A percentile compares a stretch with the other conserved stretches of the same genome.
phyloP scores from a whole-genome alignment of 92 coral and sea anemone species.

The Zoanthus gigantus region DNA sequence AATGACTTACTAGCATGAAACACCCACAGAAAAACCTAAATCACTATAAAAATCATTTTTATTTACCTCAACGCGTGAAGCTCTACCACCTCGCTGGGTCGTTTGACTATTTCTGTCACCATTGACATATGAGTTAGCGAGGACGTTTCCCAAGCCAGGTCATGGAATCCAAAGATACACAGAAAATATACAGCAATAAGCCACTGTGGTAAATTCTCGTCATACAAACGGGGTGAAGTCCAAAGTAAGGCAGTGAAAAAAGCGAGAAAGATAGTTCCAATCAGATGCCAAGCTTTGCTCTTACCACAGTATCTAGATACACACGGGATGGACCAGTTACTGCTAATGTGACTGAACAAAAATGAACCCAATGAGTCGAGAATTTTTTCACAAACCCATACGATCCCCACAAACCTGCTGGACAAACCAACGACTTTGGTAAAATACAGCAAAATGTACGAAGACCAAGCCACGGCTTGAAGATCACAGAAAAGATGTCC shows the following conservation, averaged over 20 bases:
- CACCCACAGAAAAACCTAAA: not conserved
- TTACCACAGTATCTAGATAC: conserved; percentile 68
- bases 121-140: conserved; percentile 79
- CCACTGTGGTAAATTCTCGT: conserved; percentile 59
- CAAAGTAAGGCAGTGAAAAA: conserved; percentile 64
- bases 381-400: conserved; percentile 66
- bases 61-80: conserved; percentile 77
- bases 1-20: not conserved
- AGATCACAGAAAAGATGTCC: conserved; percentile 82
- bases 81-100: conserved; percentile 86
- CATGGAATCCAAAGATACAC: conserved; percentile 37
- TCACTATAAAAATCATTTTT: not conserved
- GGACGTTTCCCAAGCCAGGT: conserved; percentile 71
- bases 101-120: conserved; percentile 80
- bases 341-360: conserved; percentile 65
- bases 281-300: conserved; percentile 78
- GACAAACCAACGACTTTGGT: conserved; percentile 85
- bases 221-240: conserved; percentile 80
- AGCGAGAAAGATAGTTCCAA: conserved; percentile 73
- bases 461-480: conserved; percentile 52
- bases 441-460: conserved; percentile 71
- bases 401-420: conserved; percentile 61
- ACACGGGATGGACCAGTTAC: conserved; percentile 59
- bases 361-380: conserved; percentile 62
- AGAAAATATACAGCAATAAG: conserved; percentile 61